Percentiles rank a stretch among this genome's conserved stretches.
Evolutionary conservation across 2,113 vertebrate genomes (phyloP).

Genomic region (Poicephalus gulielmi): DNA sequence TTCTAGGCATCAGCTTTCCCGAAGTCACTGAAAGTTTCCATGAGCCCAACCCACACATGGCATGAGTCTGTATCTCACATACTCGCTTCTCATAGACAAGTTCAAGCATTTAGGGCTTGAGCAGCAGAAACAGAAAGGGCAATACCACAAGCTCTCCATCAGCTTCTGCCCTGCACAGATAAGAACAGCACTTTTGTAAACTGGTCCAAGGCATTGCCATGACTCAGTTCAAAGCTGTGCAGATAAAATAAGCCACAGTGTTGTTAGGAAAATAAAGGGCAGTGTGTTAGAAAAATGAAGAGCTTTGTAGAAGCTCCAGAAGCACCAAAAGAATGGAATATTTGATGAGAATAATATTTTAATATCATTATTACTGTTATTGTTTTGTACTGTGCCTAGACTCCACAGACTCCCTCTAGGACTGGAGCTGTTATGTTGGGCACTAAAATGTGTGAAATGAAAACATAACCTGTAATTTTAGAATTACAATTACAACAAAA

Average conservation of each 20-base stretch:
- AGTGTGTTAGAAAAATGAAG: background rate
- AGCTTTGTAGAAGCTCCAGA: background rate
- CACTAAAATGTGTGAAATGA: background rate
- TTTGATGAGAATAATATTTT: background rate
- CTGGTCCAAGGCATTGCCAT: background rate
- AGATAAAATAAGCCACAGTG: background rate
- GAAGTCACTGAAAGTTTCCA: background rate
- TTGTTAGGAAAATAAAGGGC: background rate
- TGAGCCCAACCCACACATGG: background rate
- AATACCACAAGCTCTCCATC: background rate
- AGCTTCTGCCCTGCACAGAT: constrained; percentile 43
- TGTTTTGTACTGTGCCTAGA: background rate
- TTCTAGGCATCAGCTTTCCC: background rate
- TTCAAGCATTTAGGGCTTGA: background rate
- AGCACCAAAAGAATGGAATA: background rate
- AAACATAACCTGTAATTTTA: background rate
- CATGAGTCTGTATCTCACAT: background rate
- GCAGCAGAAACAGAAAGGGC: background rate
- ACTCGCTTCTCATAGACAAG: background rate
- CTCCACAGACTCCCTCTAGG: background rate
- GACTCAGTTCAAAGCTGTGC: constrained; percentile 18
- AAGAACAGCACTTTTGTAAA: background rate
- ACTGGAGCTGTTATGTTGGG: background rate
- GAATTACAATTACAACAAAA: background rate
- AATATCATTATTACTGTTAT: background rate